A percentile compares a stretch with the other conserved stretches of the same genome.
Evolutionary conservation across 2,888 invertebrate genomes (phyloP).

Genomic region (Cecidostiba fungosa): DNA sequence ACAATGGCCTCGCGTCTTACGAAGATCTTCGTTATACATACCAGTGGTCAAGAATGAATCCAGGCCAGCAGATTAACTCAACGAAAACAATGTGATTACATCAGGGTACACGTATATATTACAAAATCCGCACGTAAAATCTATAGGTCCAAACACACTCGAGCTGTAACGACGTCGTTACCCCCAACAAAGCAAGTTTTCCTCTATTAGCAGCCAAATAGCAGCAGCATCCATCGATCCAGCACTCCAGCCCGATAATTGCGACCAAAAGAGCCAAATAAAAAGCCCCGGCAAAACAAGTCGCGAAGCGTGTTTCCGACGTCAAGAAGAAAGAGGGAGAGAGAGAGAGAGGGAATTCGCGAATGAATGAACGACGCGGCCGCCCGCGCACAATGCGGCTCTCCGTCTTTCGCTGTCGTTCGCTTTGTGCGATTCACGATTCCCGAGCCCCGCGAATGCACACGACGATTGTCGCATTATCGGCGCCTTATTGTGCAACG

Average conservation of each 20-base stretch:
- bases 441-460: not conserved
- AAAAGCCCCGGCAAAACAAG: not conserved
- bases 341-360: not conserved
- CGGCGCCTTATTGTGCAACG: slow-evolving; percentile 56
- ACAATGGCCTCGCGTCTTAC: not conserved
- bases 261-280: not conserved
- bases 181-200: not conserved
- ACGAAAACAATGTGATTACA: not conserved
- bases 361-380: slow-evolving; percentile 2
- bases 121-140: not conserved
- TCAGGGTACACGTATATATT: no score
- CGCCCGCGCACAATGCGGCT: not conserved
- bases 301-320: not conserved
- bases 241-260: not conserved
- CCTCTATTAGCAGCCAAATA: not conserved
- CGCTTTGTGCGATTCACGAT: slow-evolving; percentile 12
- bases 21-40: no score
- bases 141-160: not conserved
- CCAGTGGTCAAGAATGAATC: not conserved
- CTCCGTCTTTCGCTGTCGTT: slow-evolving; percentile 11
- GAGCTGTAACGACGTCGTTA: not conserved
- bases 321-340: not conserved
- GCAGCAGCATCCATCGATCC: not conserved
- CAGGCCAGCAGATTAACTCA: not conserved
- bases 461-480: slow-evolving; percentile 51